A percentile compares a stretch with the other conserved stretches of the same genome.
Conservation (phyloP, 1,140 invertebrate species). For the Ips nitidus region DNA sequence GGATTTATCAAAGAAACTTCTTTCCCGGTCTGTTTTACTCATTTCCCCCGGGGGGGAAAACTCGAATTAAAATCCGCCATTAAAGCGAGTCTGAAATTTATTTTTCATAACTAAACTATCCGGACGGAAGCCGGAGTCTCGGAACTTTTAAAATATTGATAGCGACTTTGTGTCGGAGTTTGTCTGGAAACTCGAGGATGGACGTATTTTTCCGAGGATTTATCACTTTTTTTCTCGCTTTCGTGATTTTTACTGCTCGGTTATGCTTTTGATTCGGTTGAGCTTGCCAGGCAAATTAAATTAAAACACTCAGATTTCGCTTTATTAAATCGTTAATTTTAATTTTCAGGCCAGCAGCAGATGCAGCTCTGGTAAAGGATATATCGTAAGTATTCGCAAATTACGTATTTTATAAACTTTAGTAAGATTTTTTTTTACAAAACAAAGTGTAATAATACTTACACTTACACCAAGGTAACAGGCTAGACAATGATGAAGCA, state of each 20-base stretch:
- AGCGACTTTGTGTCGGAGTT: conserved; percentile 23
- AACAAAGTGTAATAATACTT: too few relatives aligned
- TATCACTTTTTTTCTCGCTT: background rate
- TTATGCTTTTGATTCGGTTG: too few relatives aligned
- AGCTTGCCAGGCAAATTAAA: too few relatives aligned
- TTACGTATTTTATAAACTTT: background rate
- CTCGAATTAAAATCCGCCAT: conserved; percentile 30
- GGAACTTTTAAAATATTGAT: conserved; percentile 35
- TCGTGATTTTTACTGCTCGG: background rate
- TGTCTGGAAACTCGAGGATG: conserved; percentile 4
- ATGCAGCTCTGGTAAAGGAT: conserved; percentile 85
- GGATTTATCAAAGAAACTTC: conserved; percentile 5
- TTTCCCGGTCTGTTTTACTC: background rate
- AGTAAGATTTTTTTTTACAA: too few relatives aligned
- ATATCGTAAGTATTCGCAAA: conserved; percentile 73
- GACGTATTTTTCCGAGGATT: background rate
- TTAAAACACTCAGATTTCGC: too few relatives aligned
- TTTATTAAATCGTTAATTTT: conserved; percentile 4
- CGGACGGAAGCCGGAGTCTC: conserved; percentile 21
- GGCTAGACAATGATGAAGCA: too few relatives aligned
- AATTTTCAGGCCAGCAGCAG: conserved; percentile 74
- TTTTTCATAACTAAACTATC: conserved; percentile 28
- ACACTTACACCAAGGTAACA: too few relatives aligned
- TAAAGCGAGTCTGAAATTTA: conserved; percentile 25
- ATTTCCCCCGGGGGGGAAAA: conserved; percentile 5